phyloP scores from a whole-genome alignment of 2,888 invertebrate genomes.

The Hydrotaea diabolus region DNA sequence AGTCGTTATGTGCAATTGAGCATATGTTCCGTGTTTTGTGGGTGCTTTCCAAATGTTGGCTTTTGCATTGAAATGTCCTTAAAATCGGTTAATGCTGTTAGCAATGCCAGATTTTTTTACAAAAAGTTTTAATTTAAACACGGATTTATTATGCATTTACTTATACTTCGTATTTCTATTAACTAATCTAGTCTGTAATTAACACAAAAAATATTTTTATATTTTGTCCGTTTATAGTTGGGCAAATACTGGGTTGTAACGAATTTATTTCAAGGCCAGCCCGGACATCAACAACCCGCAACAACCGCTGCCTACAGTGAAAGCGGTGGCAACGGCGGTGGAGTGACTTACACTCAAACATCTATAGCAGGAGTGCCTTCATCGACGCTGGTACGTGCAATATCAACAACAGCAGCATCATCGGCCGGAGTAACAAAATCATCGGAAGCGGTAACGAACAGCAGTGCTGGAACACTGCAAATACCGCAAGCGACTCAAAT shows the following conservation, averaged over 20 bases:
- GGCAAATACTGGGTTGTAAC: constrained; percentile 93
- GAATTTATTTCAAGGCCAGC: constrained; percentile 85
- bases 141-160: too few relatives aligned
- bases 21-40: too few relatives aligned
- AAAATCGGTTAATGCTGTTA: too few relatives aligned
- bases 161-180: too few relatives aligned
- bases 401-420: constrained; percentile 68
- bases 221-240: constrained; percentile 79
- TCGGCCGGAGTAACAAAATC: constrained; percentile 46
- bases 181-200: too few relatives aligned
- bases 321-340: constrained; percentile 47
- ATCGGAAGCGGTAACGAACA: constrained; percentile 52
- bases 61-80: too few relatives aligned
- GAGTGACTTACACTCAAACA: constrained; percentile 67
- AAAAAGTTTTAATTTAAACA: too few relatives aligned
- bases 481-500: constrained; percentile 72
- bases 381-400: constrained; percentile 71
- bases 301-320: constrained; percentile 65
- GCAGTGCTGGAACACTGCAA: constrained; percentile 72
- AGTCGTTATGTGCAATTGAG: too few relatives aligned
- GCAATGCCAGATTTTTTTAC: too few relatives aligned
- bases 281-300: constrained; percentile 69
- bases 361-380: constrained; percentile 72
- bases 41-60: too few relatives aligned
- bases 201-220: neutral